Conservation (phyloP, 2,113 vertebrate genomes). For the Myotis brandtii region DNA sequence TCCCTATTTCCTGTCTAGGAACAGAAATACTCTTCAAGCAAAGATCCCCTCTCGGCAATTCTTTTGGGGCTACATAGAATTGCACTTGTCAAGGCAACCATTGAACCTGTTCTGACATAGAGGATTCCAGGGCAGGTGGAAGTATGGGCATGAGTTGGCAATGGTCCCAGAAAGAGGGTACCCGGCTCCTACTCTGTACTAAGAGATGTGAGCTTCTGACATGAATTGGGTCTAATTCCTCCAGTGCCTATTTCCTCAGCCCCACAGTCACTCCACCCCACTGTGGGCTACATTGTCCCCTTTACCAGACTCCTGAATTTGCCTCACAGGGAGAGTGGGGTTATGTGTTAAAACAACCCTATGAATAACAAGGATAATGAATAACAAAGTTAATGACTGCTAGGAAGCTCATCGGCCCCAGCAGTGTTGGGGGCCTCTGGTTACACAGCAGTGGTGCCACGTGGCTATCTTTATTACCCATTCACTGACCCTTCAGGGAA, state of each 20-base stretch:
- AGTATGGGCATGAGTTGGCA: neutral
- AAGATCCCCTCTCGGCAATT: neutral
- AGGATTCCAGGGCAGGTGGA: neutral
- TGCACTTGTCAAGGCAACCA: neutral
- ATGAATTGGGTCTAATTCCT: too few relatives aligned
- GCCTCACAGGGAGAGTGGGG: rapidly evolving
- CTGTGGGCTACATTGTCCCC: rapidly evolving
- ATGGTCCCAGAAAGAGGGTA: neutral
- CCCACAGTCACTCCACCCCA: too few relatives aligned
- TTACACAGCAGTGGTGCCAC: neutral
- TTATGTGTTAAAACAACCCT: neutral
- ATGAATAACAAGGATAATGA: neutral
- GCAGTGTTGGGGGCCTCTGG: neutral
- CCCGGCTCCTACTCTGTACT: neutral
- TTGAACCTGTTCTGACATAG: neutral
- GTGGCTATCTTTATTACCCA: neutral
- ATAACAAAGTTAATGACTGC: neutral
- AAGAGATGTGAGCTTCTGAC: neutral
- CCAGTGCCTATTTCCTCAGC: neutral
- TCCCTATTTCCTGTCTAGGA: neutral
- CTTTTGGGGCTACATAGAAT: neutral
- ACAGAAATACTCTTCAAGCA: neutral
- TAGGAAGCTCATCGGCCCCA: neutral
- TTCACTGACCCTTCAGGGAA: neutral
- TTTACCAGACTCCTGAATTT: neutral